phyloP scores from a whole-genome alignment of 2,888 invertebrate species.

The Drosophila borealis region DNA sequence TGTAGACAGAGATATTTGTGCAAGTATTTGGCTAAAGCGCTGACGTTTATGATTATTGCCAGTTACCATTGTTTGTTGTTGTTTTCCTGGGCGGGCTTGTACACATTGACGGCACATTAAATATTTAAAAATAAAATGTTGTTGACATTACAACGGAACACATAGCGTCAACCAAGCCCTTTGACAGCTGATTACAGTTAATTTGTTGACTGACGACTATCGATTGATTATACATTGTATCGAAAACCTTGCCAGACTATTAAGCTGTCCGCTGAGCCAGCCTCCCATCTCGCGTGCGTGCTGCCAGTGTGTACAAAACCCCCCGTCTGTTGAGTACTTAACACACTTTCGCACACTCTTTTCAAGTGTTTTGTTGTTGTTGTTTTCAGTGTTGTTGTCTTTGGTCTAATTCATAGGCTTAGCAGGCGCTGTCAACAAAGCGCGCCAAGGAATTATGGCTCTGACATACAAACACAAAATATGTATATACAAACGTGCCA shows the following conservation, averaged over 20 bases:
- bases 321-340: conserved; percentile 1
- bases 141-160: neutral
- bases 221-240: conserved; percentile 6
- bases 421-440: conserved; percentile 28
- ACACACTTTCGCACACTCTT: conserved; percentile 20
- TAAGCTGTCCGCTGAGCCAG: neutral
- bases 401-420: conserved; percentile 30
- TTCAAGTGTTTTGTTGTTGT: conserved; percentile 8
- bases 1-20: conserved; percentile 4
- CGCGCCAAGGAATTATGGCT: conserved; percentile 19
- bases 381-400: conserved; percentile 14
- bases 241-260: neutral
- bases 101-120: conserved; percentile 6
- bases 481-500: conserved; percentile 1
- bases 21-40: conserved; percentile 32
- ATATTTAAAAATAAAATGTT: neutral
- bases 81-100: conserved; percentile 7
- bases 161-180: neutral
- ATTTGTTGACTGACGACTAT: neutral
- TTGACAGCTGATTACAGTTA: neutral
- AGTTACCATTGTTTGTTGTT: conserved; percentile 13
- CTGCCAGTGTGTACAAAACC: conserved; percentile 4
- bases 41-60: conserved; percentile 20
- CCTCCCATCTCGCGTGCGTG: neutral
- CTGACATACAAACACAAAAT: conserved; percentile 14